Evolutionary conservation across 2,888 invertebrate genomes (phyloP), one percentile per base, ranked within the genome.

Genomic region (Thelaira solivaga): DNA sequence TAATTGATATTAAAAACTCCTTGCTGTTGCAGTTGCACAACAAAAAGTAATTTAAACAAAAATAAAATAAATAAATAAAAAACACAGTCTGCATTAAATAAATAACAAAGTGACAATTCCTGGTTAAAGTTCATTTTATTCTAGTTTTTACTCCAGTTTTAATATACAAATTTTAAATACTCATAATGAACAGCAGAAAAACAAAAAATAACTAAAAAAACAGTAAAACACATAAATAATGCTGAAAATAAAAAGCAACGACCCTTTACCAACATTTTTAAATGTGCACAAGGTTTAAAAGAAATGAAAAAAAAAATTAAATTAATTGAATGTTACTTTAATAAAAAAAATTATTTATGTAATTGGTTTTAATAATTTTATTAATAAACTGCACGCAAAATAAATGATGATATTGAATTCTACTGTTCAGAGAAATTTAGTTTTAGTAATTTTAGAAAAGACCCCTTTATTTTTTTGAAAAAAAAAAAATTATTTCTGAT

Each of bases 341-440:
- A 34, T 47, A 45, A 49, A 72, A 61, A 61, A 64, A 34, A 55
- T n/a, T n/a, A n/a, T n/a, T n/a, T n/a, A n/a, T 49, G 7, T 41
- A 64, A 77, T 77, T 73, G 59, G 68, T 77, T 73, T 73, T 71
- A 51, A 43, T 68, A 67, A 72, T 18, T 62, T 36, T 62, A 49
- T 34, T 67, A 34, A 67, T 67, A 64, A 69, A 71, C 61, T 71
- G 59, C 34, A 26, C 26, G 49, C 26, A 47, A 20, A 29, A 4
- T n/a, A 13, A 61, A 39, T 29, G 51, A 4, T 51, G 24, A 8
- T 31, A 24, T 2, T 65, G 11, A n/a, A 36, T 36, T 13, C 10
- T n/a, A 45, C n/a, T 26, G 29, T 59, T 29, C 11, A 45, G n/a
- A 16, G n/a, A 11, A 6, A 26, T n/a, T 11, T 7, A 7, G 5